A percentile compares a stretch with the other conserved stretches of the same genome.
phyloP scores from a whole-genome alignment of 2,888 invertebrate species.

The Amiota minor region DNA sequence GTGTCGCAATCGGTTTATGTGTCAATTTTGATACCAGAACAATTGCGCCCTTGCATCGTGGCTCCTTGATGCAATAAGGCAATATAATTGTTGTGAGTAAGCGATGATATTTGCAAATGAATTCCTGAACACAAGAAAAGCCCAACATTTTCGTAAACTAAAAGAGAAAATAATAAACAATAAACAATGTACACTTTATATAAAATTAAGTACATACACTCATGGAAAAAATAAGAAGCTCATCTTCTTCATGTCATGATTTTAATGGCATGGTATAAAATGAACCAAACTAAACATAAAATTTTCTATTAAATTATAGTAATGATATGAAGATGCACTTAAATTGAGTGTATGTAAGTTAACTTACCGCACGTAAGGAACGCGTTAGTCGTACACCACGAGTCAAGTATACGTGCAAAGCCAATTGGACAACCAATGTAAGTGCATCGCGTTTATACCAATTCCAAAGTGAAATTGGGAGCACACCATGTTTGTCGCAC shows the following conservation, averaged over 20 bases:
- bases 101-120: conserved; percentile 81
- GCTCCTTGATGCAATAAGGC: conserved; percentile 76
- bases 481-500: conserved; percentile 64
- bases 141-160: conserved; percentile 80
- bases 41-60: conserved; percentile 76
- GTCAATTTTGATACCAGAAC: conserved; percentile 68
- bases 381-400: conserved; percentile 65
- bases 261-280: too few relatives aligned
- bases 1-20: conserved; percentile 74
- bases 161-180: conserved; percentile 21
- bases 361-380: conserved; percentile 63
- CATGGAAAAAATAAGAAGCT: too few relatives aligned
- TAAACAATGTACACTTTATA: neutral
- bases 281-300: too few relatives aligned
- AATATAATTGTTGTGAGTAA: conserved; percentile 80
- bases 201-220: neutral
- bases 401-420: conserved; percentile 61
- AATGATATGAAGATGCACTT: neutral
- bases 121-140: conserved; percentile 80
- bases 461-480: conserved; percentile 69
- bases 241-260: too few relatives aligned
- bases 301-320: too few relatives aligned
- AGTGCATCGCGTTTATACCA: conserved; percentile 72
- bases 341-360: conserved; percentile 24
- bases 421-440: conserved; percentile 63